Percentiles rank a stretch among this genome's conserved stretches.
These are phyloP conservation scores for Borostomias antarcticus DNA, from an alignment of 2,797 vertebrate genomes.

Conservation along the genomic window DNA sequence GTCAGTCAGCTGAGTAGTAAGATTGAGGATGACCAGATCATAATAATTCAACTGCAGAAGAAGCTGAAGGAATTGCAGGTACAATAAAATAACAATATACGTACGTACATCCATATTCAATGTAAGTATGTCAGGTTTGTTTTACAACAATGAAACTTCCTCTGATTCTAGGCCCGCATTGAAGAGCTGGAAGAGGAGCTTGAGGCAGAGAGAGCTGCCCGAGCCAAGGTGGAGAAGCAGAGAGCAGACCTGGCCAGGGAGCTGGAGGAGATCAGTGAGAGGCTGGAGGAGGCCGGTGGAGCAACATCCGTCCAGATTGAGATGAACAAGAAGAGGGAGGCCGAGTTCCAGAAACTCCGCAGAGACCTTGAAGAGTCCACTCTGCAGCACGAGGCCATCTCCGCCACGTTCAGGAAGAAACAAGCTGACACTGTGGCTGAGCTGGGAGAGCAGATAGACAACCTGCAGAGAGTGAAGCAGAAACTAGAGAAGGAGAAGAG, in stretches of 20 bases:
- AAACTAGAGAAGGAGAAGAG: constrained; percentile 86
- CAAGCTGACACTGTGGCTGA: constrained; percentile 85
- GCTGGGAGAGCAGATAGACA: constrained; percentile 89
- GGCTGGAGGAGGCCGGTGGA: constrained; percentile 83
- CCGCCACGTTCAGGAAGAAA: constrained; percentile 85
- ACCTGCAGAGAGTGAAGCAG: constrained; percentile 87
- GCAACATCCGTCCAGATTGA: constrained; percentile 79
- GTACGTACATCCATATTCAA: not conserved
- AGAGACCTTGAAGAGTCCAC: constrained; percentile 90
- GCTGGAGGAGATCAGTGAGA: constrained; percentile 89
- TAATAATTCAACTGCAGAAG: constrained; percentile 78
- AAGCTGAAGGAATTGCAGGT: constrained; percentile 81
- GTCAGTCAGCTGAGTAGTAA: constrained; percentile 75
- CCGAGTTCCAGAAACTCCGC: constrained; percentile 87
- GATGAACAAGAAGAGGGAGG: constrained; percentile 89
- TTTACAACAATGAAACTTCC: not conserved
- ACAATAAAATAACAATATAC: too few relatives aligned
- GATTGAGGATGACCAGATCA: constrained; percentile 81
- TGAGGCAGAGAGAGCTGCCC: constrained; percentile 79
- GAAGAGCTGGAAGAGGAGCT: constrained; percentile 85
- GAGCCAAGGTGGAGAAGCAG: constrained; percentile 85
- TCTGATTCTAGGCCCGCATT: constrained; percentile 74
- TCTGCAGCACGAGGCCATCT: constrained; percentile 85
- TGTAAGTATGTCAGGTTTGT: not conserved
- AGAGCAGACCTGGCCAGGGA: constrained; percentile 84